phyloP scores from a whole-genome alignment of 1,140 invertebrate species.

The Eulimnadia texana region DNA sequence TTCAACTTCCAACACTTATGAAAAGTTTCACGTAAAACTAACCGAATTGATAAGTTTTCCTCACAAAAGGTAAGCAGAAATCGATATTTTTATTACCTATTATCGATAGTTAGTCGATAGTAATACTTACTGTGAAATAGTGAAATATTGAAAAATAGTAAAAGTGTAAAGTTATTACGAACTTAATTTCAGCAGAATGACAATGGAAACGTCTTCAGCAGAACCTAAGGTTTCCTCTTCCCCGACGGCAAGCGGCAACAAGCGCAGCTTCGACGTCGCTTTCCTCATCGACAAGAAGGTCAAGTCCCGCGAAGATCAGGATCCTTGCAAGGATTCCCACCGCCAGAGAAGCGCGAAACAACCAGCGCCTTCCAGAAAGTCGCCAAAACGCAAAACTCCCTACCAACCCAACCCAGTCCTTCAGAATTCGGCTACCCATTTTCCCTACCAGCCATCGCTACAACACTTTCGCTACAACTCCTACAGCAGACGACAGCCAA shows the following conservation, averaged over 20 bases:
- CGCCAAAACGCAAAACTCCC: constrained; percentile 23
- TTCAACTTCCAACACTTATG: neutral
- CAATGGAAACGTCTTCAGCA: neutral
- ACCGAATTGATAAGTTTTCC: no score
- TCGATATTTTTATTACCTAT: no score
- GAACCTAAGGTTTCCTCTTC: neutral
- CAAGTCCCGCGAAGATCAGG: constrained; percentile 46
- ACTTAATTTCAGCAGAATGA: neutral
- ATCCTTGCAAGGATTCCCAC: neutral
- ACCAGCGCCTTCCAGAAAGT: constrained; percentile 29
- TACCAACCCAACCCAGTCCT: neutral
- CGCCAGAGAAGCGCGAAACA: neutral
- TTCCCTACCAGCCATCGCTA: constrained; percentile 7
- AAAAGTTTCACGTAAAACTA: no score
- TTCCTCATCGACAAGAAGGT: constrained; percentile 74
- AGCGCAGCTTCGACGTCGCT: constrained; percentile 71
- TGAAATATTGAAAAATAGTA: neutral
- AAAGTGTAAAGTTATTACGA: neutral
- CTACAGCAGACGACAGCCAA: constrained; percentile 9
- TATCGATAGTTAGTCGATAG: no score
- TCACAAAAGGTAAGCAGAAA: no score
- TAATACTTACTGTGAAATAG: no score
- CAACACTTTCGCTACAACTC: constrained; percentile 13
- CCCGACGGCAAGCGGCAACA: constrained; percentile 26
- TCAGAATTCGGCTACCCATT: constrained; percentile 6